Evolutionary conservation across 2,113 vertebrate species (phyloP).

Genomic region (Columbina picui): DNA sequence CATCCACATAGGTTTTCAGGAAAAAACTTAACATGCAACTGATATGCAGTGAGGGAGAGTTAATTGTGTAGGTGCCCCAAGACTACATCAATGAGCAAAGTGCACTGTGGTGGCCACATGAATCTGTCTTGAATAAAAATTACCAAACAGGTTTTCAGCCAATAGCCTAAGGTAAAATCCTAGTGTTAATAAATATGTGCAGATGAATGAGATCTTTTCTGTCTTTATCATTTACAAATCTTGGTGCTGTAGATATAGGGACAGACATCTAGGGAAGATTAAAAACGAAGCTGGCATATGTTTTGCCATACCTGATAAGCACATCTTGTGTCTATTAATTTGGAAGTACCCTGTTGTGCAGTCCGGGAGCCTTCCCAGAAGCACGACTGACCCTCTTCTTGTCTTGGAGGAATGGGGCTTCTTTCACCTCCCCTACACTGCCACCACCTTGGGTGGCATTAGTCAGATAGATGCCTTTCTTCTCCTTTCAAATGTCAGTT

Average conservation of each 20-base stretch:
- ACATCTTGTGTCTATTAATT: background rate
- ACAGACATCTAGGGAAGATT: slow-evolving; percentile 35
- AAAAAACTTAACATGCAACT: slow-evolving; percentile 75
- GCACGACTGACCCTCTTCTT: background rate
- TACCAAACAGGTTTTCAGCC: slow-evolving; percentile 66
- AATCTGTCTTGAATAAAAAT: slow-evolving; percentile 73
- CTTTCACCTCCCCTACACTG: background rate
- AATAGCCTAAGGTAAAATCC: slow-evolving; percentile 76
- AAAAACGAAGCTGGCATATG: slow-evolving; percentile 18
- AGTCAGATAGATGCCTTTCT: background rate
- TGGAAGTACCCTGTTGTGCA: background rate
- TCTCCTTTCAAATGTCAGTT: background rate
- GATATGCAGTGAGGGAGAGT: slow-evolving; percentile 75
- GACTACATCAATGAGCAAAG: slow-evolving; percentile 52
- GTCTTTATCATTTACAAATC: slow-evolving; percentile 54
- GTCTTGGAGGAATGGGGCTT: background rate
- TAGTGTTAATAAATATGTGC: slow-evolving; percentile 70
- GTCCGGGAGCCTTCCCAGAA: background rate
- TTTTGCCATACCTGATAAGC: slow-evolving; percentile 16
- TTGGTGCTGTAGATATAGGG: slow-evolving; percentile 36
- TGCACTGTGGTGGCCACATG: slow-evolving; percentile 66
- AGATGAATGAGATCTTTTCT: slow-evolving; percentile 68
- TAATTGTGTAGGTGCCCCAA: slow-evolving; percentile 75
- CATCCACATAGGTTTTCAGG: slow-evolving; percentile 71
- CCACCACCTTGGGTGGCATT: background rate